Evolutionary conservation across 2,113 vertebrate genomes (phyloP).

Genomic region (Zosterops borbonicus): DNA sequence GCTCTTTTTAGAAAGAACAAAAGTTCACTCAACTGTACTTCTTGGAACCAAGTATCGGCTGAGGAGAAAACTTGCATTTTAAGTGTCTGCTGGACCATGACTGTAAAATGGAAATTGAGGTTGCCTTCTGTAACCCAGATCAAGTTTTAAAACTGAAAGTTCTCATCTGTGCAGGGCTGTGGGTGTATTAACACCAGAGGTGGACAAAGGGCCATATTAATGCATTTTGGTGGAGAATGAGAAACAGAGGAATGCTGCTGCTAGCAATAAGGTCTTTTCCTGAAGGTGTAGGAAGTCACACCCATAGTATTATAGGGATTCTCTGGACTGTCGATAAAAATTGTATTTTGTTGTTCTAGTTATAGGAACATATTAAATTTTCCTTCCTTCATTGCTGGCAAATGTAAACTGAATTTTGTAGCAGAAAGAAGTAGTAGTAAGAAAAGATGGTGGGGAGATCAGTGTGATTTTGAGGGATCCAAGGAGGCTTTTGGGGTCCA

Average conservation of each 20-base stretch:
- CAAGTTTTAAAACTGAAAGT: not conserved
- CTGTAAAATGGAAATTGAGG: not conserved
- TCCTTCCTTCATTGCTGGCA: not conserved
- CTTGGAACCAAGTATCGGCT: not conserved
- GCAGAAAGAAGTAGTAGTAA: not conserved
- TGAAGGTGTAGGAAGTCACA: not conserved
- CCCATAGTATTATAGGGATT: not conserved
- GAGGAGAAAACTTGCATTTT: not conserved
- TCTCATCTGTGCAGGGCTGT: fast-evolving
- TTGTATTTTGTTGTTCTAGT: not conserved
- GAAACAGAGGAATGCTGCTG: not conserved
- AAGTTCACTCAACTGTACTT: not conserved
- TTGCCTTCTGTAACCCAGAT: not conserved
- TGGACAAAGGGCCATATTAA: no score
- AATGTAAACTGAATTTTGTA: not conserved
- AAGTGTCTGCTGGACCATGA: not conserved
- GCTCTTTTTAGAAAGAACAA: not conserved
- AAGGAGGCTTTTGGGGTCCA: not conserved
- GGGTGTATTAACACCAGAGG: not conserved
- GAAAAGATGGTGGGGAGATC: not conserved
- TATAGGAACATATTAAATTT: not conserved
- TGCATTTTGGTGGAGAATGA: not conserved
- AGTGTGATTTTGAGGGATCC: not conserved
- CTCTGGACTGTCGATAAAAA: not conserved
- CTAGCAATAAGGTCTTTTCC: not conserved